Percentiles rank a stretch among this genome's conserved stretches.
These are phyloP conservation scores for Parazoanthus swiftii DNA, from an alignment of 92 coral and sea anemone species.

Conservation along the genomic window DNA sequence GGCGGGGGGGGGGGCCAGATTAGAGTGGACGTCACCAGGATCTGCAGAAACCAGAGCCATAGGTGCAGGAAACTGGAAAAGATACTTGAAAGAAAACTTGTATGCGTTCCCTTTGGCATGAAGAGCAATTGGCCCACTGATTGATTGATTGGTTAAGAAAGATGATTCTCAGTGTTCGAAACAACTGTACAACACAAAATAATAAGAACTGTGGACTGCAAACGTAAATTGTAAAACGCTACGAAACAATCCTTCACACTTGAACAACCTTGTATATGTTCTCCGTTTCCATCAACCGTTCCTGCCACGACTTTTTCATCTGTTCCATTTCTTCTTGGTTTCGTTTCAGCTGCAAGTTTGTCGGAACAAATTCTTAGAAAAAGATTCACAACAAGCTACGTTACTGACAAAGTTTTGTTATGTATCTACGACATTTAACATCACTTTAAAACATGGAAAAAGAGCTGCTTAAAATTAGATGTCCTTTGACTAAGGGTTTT, in stretches of 20 bases:
- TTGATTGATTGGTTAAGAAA: too few species aligned
- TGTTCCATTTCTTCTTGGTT: conserved; percentile 92
- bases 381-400: not conserved
- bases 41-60: too few species aligned
- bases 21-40: not conserved
- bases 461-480: too few species aligned
- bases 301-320: conserved; percentile 94
- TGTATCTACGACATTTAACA: not conserved
- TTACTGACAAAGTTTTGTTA: not conserved
- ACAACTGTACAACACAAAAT: too few species aligned
- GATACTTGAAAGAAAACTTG: too few species aligned
- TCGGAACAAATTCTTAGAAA: not conserved
- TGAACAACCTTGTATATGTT: conserved; percentile 66
- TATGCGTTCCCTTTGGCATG: too few species aligned
- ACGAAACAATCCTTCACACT: not conserved
- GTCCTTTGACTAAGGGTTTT: not conserved
- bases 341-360: conserved; percentile 60
- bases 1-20: not conserved
- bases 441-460: too few species aligned
- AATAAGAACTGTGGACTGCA: not conserved
- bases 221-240: not conserved
- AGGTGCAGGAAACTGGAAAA: too few species aligned
- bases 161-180: too few species aligned
- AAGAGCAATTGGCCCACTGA: too few species aligned
- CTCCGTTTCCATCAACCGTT: conserved; percentile 80